Base-by-base conservation (phyloP, 53 echinoderm and acorn worm species). In the Actinopyga echinites region DNA sequence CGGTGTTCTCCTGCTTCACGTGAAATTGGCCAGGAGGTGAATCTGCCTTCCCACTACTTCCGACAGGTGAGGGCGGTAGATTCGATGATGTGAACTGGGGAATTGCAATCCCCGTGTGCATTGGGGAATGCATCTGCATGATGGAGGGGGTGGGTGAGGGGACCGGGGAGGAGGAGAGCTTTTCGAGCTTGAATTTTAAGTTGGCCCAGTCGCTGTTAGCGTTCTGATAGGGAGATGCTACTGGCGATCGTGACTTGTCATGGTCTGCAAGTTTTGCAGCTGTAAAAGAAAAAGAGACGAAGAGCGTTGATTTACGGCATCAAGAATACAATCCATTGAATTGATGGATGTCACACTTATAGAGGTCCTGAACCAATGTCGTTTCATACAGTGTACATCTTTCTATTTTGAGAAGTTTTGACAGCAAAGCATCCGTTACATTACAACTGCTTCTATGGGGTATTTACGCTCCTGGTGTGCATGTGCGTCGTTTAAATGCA, bases 151-250 rank as follows among this genome's bases (percentile, higher is more conserved):
- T 62, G 15, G 81, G 81, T 23, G 81, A 80, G 9, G 81, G 81
- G 36, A 62, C 37, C 2, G 81, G 81, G 60, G 81, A 61, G 1
- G 57, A 31, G 23, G 81, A 80, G 42, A 80, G n/a, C 62, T 80
- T 80, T 22, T 80, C 81, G 21, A 80, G 81, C 30, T 80, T 80
- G 81, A 80, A 80, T 62, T 80, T 80, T 26, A 80, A 37, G 10
- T 80, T 80, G 28, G 81, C 81, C 81, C 81, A 80, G 60, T 80
- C 81, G 0, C 60, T 61, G 81, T 80, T 79, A 19, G 42, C 60
- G 21, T 35, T 38, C 33, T 59, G 81, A 40, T 59, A 80, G 31
- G 79, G 58, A 36, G 80, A 61, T 30, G 62, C 26, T 29, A 30
- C 26, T 62, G 81, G 81, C 15, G 81, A 80, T 34, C 1, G 60